A percentile compares a stretch with the other conserved stretches of the same genome.
Conservation (phyloP, 23 tunicate species). For the Trididemnum miniatum region DNA sequence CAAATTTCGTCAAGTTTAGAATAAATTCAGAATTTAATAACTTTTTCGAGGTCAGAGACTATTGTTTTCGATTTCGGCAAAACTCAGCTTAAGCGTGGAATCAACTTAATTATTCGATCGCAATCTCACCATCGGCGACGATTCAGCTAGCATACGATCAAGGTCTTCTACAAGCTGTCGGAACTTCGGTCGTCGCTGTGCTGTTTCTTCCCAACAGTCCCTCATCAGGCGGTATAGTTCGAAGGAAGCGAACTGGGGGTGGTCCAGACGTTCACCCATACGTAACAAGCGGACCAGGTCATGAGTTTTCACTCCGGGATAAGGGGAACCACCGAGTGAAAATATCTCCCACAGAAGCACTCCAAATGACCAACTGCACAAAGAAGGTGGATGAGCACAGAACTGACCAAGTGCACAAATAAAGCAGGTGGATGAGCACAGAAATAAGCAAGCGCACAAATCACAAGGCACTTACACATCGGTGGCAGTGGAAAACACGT, state of each 20-base stretch:
- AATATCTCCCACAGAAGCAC: constrained; percentile 88
- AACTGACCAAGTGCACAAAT: no score
- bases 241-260: constrained; percentile 79
- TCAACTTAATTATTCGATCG: not conserved
- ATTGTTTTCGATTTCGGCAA: no score
- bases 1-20: no score
- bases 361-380: constrained; percentile 89
- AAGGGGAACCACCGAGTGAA: constrained; percentile 85
- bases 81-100: no score
- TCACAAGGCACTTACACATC: constrained; percentile 85
- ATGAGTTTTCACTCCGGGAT: constrained; percentile 87
- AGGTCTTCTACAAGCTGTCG: constrained; percentile 79
- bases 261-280: constrained; percentile 78
- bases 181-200: constrained; percentile 65
- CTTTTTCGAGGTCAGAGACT: no score
- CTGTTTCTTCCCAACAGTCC: constrained; percentile 87
- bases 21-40: no score
- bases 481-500: constrained; percentile 86
- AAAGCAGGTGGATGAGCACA: no score
- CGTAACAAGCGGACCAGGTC: constrained; percentile 74
- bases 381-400: no score
- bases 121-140: constrained; percentile 63
- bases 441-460: no score
- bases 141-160: constrained; percentile 73
- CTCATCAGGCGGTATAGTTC: constrained; percentile 80